A percentile compares a stretch with the other conserved stretches of the same genome.
phyloP scores from a whole-genome alignment of 1,140 invertebrate species.

The Tetraneura akinire region DNA sequence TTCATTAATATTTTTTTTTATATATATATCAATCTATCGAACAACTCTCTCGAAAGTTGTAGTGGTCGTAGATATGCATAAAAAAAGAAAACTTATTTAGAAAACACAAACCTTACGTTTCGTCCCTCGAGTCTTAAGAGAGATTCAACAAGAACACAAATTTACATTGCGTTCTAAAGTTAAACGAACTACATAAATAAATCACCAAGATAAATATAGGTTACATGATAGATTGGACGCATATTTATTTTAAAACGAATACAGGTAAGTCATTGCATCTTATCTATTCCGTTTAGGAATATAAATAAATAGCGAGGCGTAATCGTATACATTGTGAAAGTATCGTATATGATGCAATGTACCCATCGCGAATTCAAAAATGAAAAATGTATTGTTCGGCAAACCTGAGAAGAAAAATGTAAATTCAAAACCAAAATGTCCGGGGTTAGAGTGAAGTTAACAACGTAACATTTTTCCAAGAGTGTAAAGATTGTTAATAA shows the following conservation, averaged over 20 bases:
- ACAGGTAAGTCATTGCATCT: conserved; percentile 1
- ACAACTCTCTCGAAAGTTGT: no score
- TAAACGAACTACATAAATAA: conserved; percentile 10
- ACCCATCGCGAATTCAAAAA: no score
- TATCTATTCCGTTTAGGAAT: conserved; percentile 13
- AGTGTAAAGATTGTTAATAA: no score
- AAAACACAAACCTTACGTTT: not conserved
- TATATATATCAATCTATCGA: no score
- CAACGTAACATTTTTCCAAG: no score
- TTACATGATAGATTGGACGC: conserved; percentile 3
- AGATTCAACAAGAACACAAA: not conserved
- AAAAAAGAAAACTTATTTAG: no score
- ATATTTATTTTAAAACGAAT: not conserved
- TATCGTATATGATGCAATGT: not conserved
- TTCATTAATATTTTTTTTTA: no score
- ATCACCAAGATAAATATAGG: not conserved
- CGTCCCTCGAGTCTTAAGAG: not conserved
- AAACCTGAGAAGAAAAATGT: no score
- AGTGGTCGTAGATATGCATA: no score
- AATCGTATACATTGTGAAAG: not conserved
- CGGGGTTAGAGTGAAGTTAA: no score
- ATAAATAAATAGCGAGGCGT: not conserved
- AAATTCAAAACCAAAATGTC: no score
- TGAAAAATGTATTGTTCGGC: no score
- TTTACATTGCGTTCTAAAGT: not conserved